A percentile compares a stretch with the other conserved stretches of the same genome.
phyloP scores from a whole-genome alignment of 2,888 invertebrate genomes.

The Drosophila ochracea region DNA sequence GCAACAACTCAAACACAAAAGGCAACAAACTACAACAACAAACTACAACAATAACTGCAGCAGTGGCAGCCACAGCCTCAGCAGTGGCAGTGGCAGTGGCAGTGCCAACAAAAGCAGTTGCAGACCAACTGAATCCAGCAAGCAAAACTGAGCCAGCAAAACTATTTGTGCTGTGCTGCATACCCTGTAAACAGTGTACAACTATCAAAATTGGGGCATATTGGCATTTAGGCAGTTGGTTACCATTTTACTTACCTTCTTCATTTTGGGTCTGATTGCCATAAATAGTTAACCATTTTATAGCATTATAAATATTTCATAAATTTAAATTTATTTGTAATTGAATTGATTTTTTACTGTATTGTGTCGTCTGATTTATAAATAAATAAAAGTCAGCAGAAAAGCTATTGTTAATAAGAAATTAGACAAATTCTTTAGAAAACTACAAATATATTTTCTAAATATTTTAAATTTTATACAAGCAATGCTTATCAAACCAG shows the following conservation, averaged over 20 bases:
- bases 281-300: too few species aligned
- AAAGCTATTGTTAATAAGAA: not conserved
- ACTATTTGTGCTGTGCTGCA: slow-evolving; percentile 30
- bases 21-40: slow-evolving; percentile 40
- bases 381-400: too few species aligned
- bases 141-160: slow-evolving; percentile 35
- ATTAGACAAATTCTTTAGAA: not conserved
- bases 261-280: too few species aligned
- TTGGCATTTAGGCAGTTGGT: not conserved
- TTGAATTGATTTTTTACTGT: not conserved
- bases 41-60: slow-evolving; percentile 1
- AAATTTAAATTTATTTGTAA: not conserved
- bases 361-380: not conserved
- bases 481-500: fast-evolving
- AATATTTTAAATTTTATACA: not conserved
- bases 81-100: slow-evolving; percentile 7
- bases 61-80: slow-evolving; percentile 14
- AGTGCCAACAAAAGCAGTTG: slow-evolving; percentile 32
- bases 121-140: slow-evolving; percentile 31
- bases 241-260: not conserved
- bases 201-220: not conserved
- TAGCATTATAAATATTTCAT: not conserved
- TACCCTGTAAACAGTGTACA: slow-evolving; percentile 28
- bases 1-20: slow-evolving; percentile 56
- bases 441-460: not conserved